phyloP scores from a whole-genome alignment of 2,888 invertebrate genomes.

The Allophyes oxyacanthae region DNA sequence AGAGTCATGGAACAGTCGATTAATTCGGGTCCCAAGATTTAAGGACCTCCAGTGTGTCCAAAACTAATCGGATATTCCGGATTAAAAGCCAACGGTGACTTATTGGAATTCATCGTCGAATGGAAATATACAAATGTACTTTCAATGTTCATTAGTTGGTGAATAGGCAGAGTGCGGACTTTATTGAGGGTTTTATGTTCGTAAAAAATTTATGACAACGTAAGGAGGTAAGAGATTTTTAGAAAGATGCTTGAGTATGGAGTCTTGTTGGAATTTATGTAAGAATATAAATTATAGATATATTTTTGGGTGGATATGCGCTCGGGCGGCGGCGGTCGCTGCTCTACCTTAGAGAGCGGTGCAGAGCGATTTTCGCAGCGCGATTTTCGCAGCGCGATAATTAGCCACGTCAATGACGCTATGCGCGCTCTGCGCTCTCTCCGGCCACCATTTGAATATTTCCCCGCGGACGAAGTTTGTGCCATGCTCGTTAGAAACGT shows the following conservation, averaged over 20 bases:
- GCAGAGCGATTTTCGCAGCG: slow-evolving; percentile 19
- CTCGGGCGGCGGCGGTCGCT: not conserved
- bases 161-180: slow-evolving; percentile 20
- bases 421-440: slow-evolving; percentile 48
- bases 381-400: slow-evolving; percentile 64
- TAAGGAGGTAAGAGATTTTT: slow-evolving; percentile 17
- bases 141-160: slow-evolving; percentile 51
- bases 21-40: slow-evolving; percentile 60
- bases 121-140: slow-evolving; percentile 50
- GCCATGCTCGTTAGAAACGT: slow-evolving; percentile 70
- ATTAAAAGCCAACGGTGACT: slow-evolving; percentile 58
- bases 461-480: slow-evolving; percentile 73
- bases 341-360: slow-evolving; percentile 4
- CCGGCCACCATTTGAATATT: slow-evolving; percentile 73
- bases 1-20: slow-evolving; percentile 57
- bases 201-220: slow-evolving; percentile 35
- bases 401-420: slow-evolving; percentile 73
- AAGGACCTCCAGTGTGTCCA: slow-evolving; percentile 52
- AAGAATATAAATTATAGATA: slow-evolving; percentile 11
- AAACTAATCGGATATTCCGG: slow-evolving; percentile 62
- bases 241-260: slow-evolving; percentile 12
- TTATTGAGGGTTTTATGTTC: slow-evolving; percentile 27
- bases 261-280: slow-evolving; percentile 22
- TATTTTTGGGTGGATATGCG: too few species aligned
- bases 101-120: slow-evolving; percentile 58